Base-by-base conservation (phyloP, 2,888 invertebrate species). In the Griposia aprilina region DNA sequence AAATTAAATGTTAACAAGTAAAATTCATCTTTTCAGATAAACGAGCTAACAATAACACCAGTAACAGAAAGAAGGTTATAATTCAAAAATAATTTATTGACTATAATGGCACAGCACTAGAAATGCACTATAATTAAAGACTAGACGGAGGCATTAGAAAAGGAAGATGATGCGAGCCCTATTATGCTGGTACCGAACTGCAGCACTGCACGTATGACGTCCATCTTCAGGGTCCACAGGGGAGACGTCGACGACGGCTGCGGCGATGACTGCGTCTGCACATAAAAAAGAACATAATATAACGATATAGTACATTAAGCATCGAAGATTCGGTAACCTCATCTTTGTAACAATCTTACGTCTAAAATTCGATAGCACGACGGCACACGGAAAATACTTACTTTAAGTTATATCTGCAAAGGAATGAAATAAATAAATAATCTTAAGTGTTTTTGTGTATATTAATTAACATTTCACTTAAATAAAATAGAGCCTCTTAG, bases 171-270 rank as follows among this genome's bases (percentile, higher is more conserved):
- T 0, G 95, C 94, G 41, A 94, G 72, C 0, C 94, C 95, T 0
- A 95, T n/a, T 50, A 96, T 59, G 80, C 92, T 94, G 65, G 95
- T 93, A 0, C 91, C 93, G 83, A 96, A 95, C 84, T 94, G 94
- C 3, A 96, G 86, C 13, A 95, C 0, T 0, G 96, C 94, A 41
- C 95, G 91, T 15, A 96, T 76, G 72, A 96, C 88, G 87, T 94
- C 95, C 92, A 95, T 90, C 90, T 96, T 96, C 30, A 97, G 86
- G 7, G 93, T 93, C 94, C 93, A 93, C 6, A 95, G 79, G 0
- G 94, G 95, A 4, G 94, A 94, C 10, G 94, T 94, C 10, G 88
- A 23, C 1, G 88, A 15, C 0, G 87, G 23, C 48, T 59, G n/a
- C 11, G 80, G 23, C 1, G 84, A n/a, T 8, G 83, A 45, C 36